phyloP scores from a whole-genome alignment of 2,113 vertebrate species.

The Tetrax tetrax region DNA sequence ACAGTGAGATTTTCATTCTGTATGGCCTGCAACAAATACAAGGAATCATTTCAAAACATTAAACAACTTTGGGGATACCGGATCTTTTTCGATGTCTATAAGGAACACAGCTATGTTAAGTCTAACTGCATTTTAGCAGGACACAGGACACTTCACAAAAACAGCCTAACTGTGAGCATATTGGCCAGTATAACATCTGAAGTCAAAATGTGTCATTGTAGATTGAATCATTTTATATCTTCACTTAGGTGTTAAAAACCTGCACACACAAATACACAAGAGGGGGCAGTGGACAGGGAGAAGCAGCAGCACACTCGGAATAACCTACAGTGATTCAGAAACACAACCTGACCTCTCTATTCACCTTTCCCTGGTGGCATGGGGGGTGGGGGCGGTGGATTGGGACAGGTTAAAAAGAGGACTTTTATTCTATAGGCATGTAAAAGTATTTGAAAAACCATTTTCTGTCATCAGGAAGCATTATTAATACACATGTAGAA shows the following conservation, averaged over 20 bases:
- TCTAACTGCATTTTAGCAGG: neutral
- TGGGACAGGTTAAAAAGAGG: neutral
- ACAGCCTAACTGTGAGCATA: neutral
- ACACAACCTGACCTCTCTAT: neutral
- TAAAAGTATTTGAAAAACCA: neutral
- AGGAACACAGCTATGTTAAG: neutral
- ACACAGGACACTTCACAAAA: neutral
- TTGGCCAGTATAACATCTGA: conserved; percentile 2
- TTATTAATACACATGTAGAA: neutral
- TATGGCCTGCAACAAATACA: neutral
- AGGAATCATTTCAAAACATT: neutral
- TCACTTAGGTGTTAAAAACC: neutral
- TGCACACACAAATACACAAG: neutral
- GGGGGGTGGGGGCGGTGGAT: too few relatives aligned
- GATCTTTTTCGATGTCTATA: neutral
- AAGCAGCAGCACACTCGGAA: neutral
- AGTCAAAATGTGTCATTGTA: conserved; percentile 36
- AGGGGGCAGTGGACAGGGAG: neutral
- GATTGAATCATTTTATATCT: conserved; percentile 47
- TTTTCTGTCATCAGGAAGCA: neutral
- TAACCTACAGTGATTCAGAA: neutral
- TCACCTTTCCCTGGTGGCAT: neutral
- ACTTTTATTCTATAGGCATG: neutral
- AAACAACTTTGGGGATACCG: neutral
- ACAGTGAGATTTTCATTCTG: neutral